Percentiles rank a stretch among this genome's conserved stretches.
Conservation (phyloP, 2,113 vertebrate genomes). For the Mellivora capensis region DNA sequence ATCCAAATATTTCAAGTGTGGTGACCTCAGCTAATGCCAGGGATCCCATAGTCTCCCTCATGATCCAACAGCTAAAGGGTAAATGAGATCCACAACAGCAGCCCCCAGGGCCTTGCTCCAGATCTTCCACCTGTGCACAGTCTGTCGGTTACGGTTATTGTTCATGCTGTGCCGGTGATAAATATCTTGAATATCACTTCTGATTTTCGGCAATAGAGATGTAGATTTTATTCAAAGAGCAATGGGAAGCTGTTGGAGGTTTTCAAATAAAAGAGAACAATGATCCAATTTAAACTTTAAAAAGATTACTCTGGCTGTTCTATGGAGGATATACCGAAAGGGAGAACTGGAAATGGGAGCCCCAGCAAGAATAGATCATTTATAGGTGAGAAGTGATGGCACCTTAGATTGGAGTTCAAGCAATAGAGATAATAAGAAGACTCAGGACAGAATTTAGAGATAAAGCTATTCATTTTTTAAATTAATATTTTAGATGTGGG, state of each 20-base stretch:
- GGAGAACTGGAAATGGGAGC: background rate
- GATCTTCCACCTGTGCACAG: background rate
- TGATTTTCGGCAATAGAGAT: background rate
- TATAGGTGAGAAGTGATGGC: background rate
- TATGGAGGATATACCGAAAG: background rate
- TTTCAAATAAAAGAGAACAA: slow-evolving; percentile 5
- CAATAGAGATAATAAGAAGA: background rate
- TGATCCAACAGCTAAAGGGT: background rate
- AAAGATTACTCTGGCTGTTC: background rate
- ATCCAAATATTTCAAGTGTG: background rate
- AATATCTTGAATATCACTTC: background rate
- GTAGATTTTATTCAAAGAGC: background rate
- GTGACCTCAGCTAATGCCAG: background rate
- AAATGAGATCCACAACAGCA: background rate
- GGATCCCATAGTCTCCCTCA: fast-evolving
- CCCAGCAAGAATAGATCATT: background rate
- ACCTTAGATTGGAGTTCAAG: background rate
- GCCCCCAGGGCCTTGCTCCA: background rate
- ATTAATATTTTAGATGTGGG: background rate
- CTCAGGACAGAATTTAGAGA: background rate
- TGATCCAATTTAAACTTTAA: background rate
- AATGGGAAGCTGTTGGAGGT: background rate
- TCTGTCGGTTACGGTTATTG: background rate
- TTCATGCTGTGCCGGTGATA: background rate
- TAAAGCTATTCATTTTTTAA: background rate